Conservation (phyloP, 2,888 invertebrate species). For the Hoplodrina blanda region DNA sequence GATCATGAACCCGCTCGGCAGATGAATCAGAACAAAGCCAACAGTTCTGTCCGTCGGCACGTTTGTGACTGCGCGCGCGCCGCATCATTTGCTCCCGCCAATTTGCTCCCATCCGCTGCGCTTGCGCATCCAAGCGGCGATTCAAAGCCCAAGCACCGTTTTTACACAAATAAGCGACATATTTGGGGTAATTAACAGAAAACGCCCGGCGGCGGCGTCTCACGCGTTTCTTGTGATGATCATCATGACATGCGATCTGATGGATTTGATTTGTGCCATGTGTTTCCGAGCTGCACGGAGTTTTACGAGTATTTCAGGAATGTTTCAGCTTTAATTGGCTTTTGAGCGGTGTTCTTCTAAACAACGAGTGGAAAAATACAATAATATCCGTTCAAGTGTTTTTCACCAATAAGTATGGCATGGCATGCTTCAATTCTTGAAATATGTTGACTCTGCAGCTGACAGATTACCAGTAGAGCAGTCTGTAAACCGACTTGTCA, state of each 20-base stretch:
- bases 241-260: constrained; percentile 46
- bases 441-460: too few relatives aligned
- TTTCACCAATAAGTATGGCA: background rate
- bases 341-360: constrained; percentile 25
- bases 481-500: too few relatives aligned
- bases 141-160: constrained; percentile 60
- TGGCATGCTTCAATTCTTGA: too few relatives aligned
- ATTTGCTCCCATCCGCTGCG: constrained; percentile 77
- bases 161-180: constrained; percentile 74
- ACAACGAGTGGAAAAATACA: background rate
- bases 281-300: constrained; percentile 63
- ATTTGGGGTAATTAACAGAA: constrained; percentile 88
- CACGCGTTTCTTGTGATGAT: constrained; percentile 70
- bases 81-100: constrained; percentile 79
- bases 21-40: constrained; percentile 59
- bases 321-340: constrained; percentile 61
- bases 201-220: constrained; percentile 74
- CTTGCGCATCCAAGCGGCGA: constrained; percentile 61
- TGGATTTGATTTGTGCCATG: constrained; percentile 66
- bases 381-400: background rate
- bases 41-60: constrained; percentile 68
- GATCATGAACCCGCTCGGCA: constrained; percentile 42
- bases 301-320: constrained; percentile 65
- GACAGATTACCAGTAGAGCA: too few relatives aligned
- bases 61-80: constrained; percentile 70